phyloP scores from a whole-genome alignment of 2,888 invertebrate species.

The Sphecodes monilicornis region DNA sequence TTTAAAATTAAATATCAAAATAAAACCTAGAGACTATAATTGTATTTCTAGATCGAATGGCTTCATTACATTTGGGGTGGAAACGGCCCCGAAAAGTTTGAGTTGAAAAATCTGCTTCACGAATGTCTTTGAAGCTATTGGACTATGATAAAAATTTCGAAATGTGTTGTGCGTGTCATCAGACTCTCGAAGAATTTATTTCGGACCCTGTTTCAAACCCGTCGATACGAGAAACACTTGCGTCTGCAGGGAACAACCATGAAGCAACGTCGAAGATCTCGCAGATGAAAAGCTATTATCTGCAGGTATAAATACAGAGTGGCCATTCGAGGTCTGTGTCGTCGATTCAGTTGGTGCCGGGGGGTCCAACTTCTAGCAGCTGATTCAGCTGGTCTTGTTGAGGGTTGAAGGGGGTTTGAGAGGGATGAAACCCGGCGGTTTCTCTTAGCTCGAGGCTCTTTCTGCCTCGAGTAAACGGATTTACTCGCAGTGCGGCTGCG shows the following conservation, averaged over 20 bases:
- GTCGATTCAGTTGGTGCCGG: background rate
- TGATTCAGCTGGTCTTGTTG: slow-evolving; percentile 27
- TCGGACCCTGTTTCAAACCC: background rate
- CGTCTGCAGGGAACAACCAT: background rate
- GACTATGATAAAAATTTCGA: background rate
- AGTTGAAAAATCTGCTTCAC: background rate
- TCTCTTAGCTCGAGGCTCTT: slow-evolving; percentile 40
- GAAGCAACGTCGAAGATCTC: background rate
- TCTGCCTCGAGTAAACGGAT: slow-evolving; percentile 35
- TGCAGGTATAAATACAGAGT: slow-evolving; percentile 51
- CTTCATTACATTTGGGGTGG: too few species aligned
- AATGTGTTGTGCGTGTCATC: background rate
- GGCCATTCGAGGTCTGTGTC: background rate
- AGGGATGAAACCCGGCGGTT: slow-evolving; percentile 25
- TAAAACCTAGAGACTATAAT: too few species aligned
- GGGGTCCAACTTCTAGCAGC: background rate
- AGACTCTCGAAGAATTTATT: background rate
- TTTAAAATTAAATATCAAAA: too few species aligned
- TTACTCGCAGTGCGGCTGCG: slow-evolving; percentile 26
- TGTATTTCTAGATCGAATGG: too few species aligned
- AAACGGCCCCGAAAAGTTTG: background rate
- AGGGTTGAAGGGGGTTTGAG: too few species aligned
- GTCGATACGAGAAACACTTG: background rate
- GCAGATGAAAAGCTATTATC: background rate
- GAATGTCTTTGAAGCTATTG: too few species aligned